phyloP scores from a whole-genome alignment of 2,888 invertebrate genomes.

The Monoplex corrugatus region DNA sequence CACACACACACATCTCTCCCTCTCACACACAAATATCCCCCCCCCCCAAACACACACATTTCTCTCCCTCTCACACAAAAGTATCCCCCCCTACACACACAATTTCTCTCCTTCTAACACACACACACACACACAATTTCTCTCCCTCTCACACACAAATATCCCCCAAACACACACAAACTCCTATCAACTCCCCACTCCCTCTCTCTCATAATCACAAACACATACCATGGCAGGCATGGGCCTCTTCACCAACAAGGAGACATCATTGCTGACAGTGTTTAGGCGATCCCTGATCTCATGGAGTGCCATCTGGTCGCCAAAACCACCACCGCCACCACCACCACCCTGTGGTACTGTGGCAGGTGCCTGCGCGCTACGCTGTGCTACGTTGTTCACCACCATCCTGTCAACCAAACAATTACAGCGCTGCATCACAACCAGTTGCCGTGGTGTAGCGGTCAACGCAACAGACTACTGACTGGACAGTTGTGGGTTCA shows the following conservation, averaged over 20 bases:
- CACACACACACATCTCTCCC: not conserved
- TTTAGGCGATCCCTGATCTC: conserved; percentile 73
- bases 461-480: too few relatives aligned
- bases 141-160: not conserved
- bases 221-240: conserved; percentile 58
- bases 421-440: too few relatives aligned
- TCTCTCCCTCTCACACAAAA: not conserved
- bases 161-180: too few relatives aligned
- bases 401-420: conserved; percentile 62
- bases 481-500: too few relatives aligned
- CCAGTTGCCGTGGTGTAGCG: too few relatives aligned
- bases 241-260: conserved; percentile 65
- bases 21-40: not conserved
- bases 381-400: conserved; percentile 69
- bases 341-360: conserved; percentile 57
- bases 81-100: too few relatives aligned
- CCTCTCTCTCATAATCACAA: not conserved
- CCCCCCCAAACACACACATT: too few relatives aligned
- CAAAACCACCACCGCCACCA: conserved; percentile 58
- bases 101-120: not conserved
- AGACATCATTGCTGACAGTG: conserved; percentile 65
- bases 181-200: not conserved
- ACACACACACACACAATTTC: not conserved
- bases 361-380: conserved; percentile 60
- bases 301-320: conserved; percentile 66